Evolutionary conservation across 2,113 vertebrate species (phyloP), one percentile per base, ranked within the genome.

Genomic region (Motacilla tschutschensis): DNA sequence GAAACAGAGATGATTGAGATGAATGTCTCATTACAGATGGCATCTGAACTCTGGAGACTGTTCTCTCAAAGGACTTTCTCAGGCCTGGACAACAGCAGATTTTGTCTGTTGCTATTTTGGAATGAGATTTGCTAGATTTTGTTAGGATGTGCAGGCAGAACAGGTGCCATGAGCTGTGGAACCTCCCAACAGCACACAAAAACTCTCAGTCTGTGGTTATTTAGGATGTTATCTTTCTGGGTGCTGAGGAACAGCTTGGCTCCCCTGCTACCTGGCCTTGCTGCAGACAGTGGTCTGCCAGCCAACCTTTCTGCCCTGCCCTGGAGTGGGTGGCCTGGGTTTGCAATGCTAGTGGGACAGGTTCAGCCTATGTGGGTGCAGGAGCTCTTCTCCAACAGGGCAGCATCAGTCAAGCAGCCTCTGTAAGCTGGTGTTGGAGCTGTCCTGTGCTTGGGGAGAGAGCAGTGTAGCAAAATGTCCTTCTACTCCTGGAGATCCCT

Each of bases 61-160:
- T 76, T 75, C 25, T 55, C 26, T 65, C 57, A 31, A 40, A 74
- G 44, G 50, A 29, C 38, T 31, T 79, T 87, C n/a, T 64, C 12
- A 26, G 57, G 58, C 28, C 38, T 60, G 44, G 25, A 70, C 36
- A 85, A 16, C 20, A 70, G 67, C 54, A 64, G 62, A n/a, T 66
- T 83, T 59, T 80, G 50, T 53, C 44, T 83, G 44, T 66, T 76
- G 60, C 76, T 87, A 3, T 74, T 88, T 74, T 74, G 72, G 60
- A 76, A 18, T 0, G 0, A n/a, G 17, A 14, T 55, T 82, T 87
- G 43, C 64, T 65, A 24, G 43, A 58, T 87, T 73, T 43, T 79
- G 14, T 40, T 58, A 33, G 63, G n/a, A 38, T 33, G 10, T 69
- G 65, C n/a, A 43, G 75, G 58, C 40, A 83, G 74, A 91, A 70